phyloP scores from a whole-genome alignment of 2,888 invertebrate genomes.

The Oligia latruncula region DNA sequence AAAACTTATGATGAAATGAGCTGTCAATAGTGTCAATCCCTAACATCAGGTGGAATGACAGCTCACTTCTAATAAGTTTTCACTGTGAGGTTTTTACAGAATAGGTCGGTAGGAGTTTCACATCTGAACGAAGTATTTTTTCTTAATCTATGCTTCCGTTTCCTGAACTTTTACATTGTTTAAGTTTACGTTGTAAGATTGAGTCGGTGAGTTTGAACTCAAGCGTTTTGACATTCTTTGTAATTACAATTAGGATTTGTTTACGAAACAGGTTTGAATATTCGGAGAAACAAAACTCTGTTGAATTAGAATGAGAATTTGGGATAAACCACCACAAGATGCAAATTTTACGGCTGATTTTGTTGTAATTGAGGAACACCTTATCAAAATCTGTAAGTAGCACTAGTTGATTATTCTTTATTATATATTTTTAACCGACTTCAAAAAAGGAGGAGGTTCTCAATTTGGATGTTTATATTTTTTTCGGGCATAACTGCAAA shows the following conservation, averaged over 20 bases:
- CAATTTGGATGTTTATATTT: too few species aligned
- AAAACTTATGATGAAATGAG: too few species aligned
- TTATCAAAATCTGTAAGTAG: not conserved
- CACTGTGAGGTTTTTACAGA: not conserved
- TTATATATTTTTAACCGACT: too few species aligned
- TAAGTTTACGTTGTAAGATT: constrained; percentile 51
- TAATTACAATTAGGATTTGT: constrained; percentile 56
- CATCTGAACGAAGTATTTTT: not conserved
- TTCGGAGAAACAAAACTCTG: constrained; percentile 10
- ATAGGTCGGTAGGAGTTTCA: not conserved
- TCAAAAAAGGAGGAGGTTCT: too few species aligned
- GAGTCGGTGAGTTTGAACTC: constrained; percentile 41
- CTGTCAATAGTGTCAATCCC: too few species aligned
- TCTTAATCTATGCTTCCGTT: constrained; percentile 28
- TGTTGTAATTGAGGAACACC: not conserved
- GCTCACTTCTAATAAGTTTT: not conserved
- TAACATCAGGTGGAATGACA: too few species aligned
- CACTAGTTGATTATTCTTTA: not conserved
- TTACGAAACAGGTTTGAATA: constrained; percentile 27
- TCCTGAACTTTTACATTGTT: constrained; percentile 60
- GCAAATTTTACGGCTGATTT: constrained; percentile 11
- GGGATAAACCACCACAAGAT: not conserved
- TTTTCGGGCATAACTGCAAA: too few species aligned
- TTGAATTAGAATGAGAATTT: constrained; percentile 19
- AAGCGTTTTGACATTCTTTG: constrained; percentile 54